Base-by-base conservation (phyloP, 1,140 invertebrate species). In the Akabosia matsudoensis region DNA sequence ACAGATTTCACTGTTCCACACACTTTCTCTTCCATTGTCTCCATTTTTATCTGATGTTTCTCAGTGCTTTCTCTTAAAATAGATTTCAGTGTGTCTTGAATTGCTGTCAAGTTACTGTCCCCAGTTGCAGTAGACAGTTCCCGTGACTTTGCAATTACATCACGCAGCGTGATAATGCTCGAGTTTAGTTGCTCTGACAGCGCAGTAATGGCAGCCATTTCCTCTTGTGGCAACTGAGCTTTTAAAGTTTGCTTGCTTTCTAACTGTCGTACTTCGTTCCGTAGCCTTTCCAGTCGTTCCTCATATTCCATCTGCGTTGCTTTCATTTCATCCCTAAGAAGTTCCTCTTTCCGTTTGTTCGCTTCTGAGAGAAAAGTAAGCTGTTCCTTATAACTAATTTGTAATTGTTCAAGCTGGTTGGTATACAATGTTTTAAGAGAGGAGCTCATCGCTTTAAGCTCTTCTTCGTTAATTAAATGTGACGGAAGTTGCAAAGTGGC, bases 401-500 rank as follows among this genome's bases (percentile, higher is more conserved):
- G 77, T 31, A 73, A 28, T 61, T 77, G 72, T 33, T 81, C 79
- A 54, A 81, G 56, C 52, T 81, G 79, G 33, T 72, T 81, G 7
- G 30, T 61, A 64, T 79, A 81, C n/a, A 81, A 33, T 0, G 77
- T 34, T 37, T 81, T 81, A 10, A 81, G 34, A 31, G 76, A 78
- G n/a, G 64, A 33, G 31, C 70, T 64, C 79, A 81, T 81, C 0
- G 73, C 28, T 31, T 81, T 81, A 0, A 81, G 37, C n/a, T 81
- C 78, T 1, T 81, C 79, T 70, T 81, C 76, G 37, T 81, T 78
- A 64, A 81, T 51, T 24, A 81, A 30, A 56, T 81, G 79, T 13
- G 56, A 72, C 45, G 79, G 79, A 33, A 81, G 34, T 37, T 77
- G 73, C 18, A 80, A 34, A 13, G 76, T 77, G 24, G 22, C 37